phyloP scores from a whole-genome alignment of 2,797 vertebrate species.

The Sitta carolinensis region DNA sequence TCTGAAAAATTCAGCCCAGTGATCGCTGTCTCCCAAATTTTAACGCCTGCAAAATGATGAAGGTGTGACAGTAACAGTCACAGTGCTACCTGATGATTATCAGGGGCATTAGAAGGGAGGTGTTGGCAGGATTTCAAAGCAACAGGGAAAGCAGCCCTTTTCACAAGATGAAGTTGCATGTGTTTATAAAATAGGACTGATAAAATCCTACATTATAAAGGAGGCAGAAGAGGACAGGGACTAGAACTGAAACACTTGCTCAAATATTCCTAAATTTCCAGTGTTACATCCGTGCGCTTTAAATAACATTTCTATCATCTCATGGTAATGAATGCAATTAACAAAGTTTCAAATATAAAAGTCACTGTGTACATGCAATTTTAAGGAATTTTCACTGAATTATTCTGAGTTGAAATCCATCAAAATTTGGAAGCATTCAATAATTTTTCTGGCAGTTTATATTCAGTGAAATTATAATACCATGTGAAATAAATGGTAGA shows the following conservation, averaged over 20 bases:
- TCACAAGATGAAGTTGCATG: neutral
- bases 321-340: neutral
- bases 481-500: neutral
- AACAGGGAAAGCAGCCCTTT: neutral
- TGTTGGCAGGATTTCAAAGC: neutral
- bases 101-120: neutral
- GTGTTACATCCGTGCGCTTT: neutral
- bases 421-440: neutral
- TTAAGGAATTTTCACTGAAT: neutral
- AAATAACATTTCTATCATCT: neutral
- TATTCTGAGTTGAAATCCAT: neutral
- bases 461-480: neutral
- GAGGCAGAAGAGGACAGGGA: neutral
- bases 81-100: neutral
- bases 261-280: neutral
- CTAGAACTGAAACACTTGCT: neutral
- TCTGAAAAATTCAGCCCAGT: neutral
- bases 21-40: neutral
- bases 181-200: neutral
- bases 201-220: neutral
- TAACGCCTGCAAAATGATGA: neutral
- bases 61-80: neutral
- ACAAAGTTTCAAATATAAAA: neutral
- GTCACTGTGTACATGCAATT: neutral
- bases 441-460: neutral